A percentile compares a stretch with the other conserved stretches of the same genome.
Evolutionary conservation across 2,888 invertebrate genomes (phyloP).

Genomic region (Lymantria dispar): DNA sequence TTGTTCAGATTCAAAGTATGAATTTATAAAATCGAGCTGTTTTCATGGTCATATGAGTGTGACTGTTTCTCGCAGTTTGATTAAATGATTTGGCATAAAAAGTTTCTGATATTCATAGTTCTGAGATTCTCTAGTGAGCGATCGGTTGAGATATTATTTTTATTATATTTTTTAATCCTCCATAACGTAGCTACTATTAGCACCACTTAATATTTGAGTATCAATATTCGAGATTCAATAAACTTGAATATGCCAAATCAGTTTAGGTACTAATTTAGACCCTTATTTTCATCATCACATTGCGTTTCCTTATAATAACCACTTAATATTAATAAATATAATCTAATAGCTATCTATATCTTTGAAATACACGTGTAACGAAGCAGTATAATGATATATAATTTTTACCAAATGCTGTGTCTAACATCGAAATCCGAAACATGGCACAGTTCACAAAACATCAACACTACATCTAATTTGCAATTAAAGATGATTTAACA

Average conservation of each 20-base stretch:
- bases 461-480: constrained; percentile 54
- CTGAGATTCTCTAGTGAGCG: constrained; percentile 34
- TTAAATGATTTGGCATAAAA: constrained; percentile 31
- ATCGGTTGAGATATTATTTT: background rate
- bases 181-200: background rate
- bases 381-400: constrained; percentile 25
- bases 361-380: constrained; percentile 38
- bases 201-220: background rate
- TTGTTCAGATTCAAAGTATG: background rate
- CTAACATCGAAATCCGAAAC: constrained; percentile 41
- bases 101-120: constrained; percentile 12
- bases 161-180: background rate
- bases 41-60: background rate
- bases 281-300: constrained; percentile 77
- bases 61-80: constrained; percentile 6
- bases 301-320: constrained; percentile 70
- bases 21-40: too few relatives aligned
- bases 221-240: constrained; percentile 38
- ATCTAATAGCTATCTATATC: constrained; percentile 37
- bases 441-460: constrained; percentile 63
- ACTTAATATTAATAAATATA: constrained; percentile 53
- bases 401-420: constrained; percentile 37
- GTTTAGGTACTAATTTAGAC: constrained; percentile 65
- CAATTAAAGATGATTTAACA: constrained; percentile 43
- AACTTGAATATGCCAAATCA: constrained; percentile 65